Conservation (phyloP, 2,797 vertebrate genomes). For the Neostethus bicornis region DNA sequence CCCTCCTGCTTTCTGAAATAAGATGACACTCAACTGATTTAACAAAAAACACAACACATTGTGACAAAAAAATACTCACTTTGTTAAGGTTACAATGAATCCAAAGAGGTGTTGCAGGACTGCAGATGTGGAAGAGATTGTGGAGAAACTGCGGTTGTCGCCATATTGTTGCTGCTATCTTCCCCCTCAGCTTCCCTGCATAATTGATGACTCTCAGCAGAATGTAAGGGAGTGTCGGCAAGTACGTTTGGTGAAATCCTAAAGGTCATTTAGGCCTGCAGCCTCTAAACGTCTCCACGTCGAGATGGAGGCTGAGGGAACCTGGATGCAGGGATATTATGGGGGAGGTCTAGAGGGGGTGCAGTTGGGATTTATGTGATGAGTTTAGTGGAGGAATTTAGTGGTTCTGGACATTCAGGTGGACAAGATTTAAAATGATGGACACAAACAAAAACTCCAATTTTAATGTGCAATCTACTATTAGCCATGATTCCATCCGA, state of each 20-base stretch:
- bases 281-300: conserved; percentile 19
- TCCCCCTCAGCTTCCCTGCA: conserved; percentile 85
- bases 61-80: conserved; percentile 77
- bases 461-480: neutral
- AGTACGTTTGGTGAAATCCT: conserved; percentile 59
- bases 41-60: conserved; percentile 26
- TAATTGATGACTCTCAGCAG: conserved; percentile 89
- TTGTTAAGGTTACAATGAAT: conserved; percentile 82
- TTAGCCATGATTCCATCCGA: neutral
- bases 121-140: conserved; percentile 88
- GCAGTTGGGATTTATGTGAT: conserved; percentile 23
- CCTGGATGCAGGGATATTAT: neutral
- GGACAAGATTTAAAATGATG: neutral
- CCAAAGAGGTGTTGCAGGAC: conserved; percentile 83
- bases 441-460: neutral
- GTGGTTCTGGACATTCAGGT: conserved; percentile 16
- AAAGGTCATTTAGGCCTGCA: conserved; percentile 69
- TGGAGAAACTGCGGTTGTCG: conserved; percentile 96
- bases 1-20: neutral
- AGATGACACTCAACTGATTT: conserved; percentile 19
- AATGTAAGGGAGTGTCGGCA: conserved; percentile 82
- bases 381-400: conserved; percentile 38
- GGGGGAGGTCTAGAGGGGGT: conserved; percentile 8
- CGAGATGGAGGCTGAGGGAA: neutral
- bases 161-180: conserved; percentile 95